Base-by-base conservation (phyloP, 2,797 vertebrate species). In the Macroramphosus scolopax region DNA sequence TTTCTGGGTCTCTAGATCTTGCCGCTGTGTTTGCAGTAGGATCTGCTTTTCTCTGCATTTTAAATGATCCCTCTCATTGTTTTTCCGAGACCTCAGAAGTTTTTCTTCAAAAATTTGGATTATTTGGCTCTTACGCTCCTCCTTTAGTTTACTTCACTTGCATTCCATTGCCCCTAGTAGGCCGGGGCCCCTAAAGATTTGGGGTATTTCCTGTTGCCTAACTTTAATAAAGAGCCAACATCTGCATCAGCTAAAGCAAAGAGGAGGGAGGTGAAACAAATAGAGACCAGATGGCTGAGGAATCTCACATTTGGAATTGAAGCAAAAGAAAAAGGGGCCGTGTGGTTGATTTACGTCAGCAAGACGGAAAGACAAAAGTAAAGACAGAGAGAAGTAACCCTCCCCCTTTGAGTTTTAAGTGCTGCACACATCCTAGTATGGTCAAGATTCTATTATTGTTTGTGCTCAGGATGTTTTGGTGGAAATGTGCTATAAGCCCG, bases 161-260 rank as follows among this genome's bases (percentile, higher is more conserved):
- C 52, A 46, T 48, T 51, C 50, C 11, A 3, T 47, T 51, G 24
- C 48, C 15, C 44, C 25, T 37, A 59, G 65, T 57, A 62, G 45
- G 46, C 64, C 72, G 55, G 74, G 75, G 83, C 83, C 87, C 84
- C 88, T 57, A 85, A 87, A 82, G 63, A 87, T 87, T 87, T 82
- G 24, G 77, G 84, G 88, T 91, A 93, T 92, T 94, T 95, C 92
- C 93, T 92, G 91, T 91, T 90, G 84, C 86, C 77, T 51, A 49
- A 80, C 82, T 85, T 88, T 81, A 83, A 91, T 89, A 90, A 89
- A 88, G 81, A 58, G 51, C 74, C 71, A 86, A 76, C 93, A 94
- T 92, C 92, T 95, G 93, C 59, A 89, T 83, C 75, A 86, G 87
- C 87, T 92, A 86, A 90, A 83, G 72, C 50, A 44, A 57, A 54